Evolutionary conservation across 92 coral and sea anemone species (phyloP).

Genomic region (Ricordea florida): DNA sequence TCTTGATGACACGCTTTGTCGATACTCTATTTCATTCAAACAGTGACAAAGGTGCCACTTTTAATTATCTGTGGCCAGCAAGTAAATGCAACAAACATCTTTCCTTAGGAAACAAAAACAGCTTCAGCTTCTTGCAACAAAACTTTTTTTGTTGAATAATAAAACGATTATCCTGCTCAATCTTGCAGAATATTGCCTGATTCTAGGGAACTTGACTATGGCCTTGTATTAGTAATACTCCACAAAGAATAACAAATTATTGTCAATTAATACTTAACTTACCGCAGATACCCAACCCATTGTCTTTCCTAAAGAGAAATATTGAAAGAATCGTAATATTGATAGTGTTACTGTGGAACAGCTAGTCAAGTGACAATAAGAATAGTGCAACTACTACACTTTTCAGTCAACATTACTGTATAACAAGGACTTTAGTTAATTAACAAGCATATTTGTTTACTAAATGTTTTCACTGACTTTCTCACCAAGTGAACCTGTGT

Average conservation of each 20-base stretch:
- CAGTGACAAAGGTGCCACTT: no score
- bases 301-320: conserved; percentile 71
- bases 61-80: no score
- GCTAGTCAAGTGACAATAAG: not conserved
- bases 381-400: not conserved
- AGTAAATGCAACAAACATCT: no score
- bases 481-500: no score
- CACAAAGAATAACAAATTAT: no score
- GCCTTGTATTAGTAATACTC: no score
- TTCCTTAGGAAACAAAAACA: not conserved
- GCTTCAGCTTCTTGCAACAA: not conserved
- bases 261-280: conserved; percentile 41
- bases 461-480: no score
- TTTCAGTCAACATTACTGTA: not conserved
- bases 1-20: no score
- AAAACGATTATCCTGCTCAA: not conserved
- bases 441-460: not conserved
- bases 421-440: not conserved
- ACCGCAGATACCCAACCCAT: conserved; percentile 98
- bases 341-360: no score
- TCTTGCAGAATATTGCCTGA: not conserved
- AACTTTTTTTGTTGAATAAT: not conserved
- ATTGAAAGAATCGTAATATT: no score
- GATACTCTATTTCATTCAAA: no score
- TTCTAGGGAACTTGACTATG: no score